Percentiles rank a stretch among this genome's conserved stretches.
phyloP scores from a whole-genome alignment of 2,888 invertebrate species.

The Pyrrhosoma nymphula region DNA sequence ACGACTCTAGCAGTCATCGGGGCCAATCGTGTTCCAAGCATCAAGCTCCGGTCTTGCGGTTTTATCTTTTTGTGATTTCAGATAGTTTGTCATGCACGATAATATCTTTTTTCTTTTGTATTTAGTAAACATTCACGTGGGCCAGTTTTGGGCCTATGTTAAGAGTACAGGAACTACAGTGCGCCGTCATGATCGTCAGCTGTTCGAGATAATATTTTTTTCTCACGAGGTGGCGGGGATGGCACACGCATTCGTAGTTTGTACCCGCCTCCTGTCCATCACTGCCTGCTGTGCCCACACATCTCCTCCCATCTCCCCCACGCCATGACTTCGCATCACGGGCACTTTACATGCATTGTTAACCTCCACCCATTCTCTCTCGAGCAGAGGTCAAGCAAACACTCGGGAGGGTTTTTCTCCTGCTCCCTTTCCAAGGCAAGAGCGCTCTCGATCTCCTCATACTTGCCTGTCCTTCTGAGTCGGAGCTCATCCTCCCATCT shows the following conservation, averaged over 20 bases:
- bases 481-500: background rate
- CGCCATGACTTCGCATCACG: background rate
- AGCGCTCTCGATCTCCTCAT: background rate
- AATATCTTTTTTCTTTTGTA: too few species aligned
- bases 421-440: background rate
- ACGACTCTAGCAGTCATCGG: too few species aligned
- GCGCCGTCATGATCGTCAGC: background rate
- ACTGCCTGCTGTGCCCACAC: background rate
- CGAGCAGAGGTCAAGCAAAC: background rate
- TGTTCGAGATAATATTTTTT: background rate
- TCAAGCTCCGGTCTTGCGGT: too few species aligned
- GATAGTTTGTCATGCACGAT: too few species aligned
- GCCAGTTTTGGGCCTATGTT: too few species aligned
- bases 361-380: background rate
- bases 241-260: background rate
- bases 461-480: background rate
- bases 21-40: too few species aligned
- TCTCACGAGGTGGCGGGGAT: background rate
- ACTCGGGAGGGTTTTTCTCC: background rate
- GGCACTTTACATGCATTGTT: slow-evolving; percentile 10
- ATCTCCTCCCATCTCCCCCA: background rate
- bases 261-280: background rate
- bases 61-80: too few species aligned
- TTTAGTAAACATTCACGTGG: too few species aligned
- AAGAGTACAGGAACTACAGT: background rate